phyloP scores from a whole-genome alignment of 2,888 invertebrate genomes.

The Phyllotreta striolata region DNA sequence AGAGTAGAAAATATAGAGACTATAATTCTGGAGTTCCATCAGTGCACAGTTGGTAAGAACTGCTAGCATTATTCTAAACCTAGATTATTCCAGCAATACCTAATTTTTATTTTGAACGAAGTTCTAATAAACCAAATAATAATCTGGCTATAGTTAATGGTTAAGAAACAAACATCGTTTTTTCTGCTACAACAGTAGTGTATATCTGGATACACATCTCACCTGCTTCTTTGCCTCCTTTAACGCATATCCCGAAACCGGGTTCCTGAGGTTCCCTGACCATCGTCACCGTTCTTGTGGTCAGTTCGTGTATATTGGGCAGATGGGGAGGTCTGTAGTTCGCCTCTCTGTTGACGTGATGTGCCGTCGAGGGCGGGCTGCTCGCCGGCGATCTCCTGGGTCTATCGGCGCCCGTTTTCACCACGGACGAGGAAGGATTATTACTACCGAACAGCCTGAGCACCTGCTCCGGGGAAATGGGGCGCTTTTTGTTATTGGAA shows the following conservation, averaged over 20 bases:
- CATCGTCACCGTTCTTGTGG: conserved; percentile 87
- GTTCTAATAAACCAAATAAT: no score
- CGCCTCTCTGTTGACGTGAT: conserved; percentile 57
- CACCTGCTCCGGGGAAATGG: conserved; percentile 84
- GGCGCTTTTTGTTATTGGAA: conserved; percentile 74
- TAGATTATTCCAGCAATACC: no score
- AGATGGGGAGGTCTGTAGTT: conserved; percentile 63
- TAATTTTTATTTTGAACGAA: no score
- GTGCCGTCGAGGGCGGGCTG: conserved; percentile 68
- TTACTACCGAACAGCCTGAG: conserved; percentile 57
- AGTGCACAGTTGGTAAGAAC: no score
- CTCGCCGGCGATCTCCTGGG: conserved; percentile 71
- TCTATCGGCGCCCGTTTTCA: conserved; percentile 48
- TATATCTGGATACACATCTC: conserved; percentile 49
- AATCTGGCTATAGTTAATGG: no score
- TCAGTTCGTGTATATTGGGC: conserved; percentile 76
- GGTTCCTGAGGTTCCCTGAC: conserved; percentile 83
- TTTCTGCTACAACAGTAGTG: no score
- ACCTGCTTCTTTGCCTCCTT: conserved; percentile 91
- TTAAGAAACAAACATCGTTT: no score
- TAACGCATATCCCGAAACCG: conserved; percentile 91
- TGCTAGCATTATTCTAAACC: no score
- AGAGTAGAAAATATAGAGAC: no score
- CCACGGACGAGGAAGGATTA: conserved; percentile 40
- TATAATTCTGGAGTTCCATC: no score